Evolutionary conservation across 2,113 vertebrate species (phyloP).

Genomic region (Haemorhous mexicanus): DNA sequence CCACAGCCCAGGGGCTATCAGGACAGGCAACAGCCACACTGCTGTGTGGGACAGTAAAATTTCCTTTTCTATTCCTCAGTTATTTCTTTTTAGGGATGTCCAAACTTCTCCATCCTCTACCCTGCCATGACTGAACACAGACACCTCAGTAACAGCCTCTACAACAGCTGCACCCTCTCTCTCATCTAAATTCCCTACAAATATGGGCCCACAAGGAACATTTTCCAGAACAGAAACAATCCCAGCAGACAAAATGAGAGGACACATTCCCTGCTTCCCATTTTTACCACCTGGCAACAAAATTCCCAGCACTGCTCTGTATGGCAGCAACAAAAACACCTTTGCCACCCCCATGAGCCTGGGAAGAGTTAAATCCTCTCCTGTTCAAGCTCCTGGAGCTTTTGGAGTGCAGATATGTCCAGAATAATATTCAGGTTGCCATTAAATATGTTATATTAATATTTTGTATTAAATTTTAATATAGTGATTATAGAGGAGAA

Average conservation of each 20-base stretch:
- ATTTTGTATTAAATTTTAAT: constrained; percentile 70
- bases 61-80: background rate
- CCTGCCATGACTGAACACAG: background rate
- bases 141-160: background rate
- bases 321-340: background rate
- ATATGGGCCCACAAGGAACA: background rate
- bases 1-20: background rate
- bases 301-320: background rate
- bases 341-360: background rate
- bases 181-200: background rate
- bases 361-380: background rate
- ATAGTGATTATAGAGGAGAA: constrained; percentile 64
- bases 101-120: background rate
- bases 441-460: constrained; percentile 64
- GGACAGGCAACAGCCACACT: background rate
- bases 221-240: background rate
- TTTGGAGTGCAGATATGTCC: background rate
- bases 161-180: background rate
- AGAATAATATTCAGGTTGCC: background rate
- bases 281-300: background rate
- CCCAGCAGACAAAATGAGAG: background rate
- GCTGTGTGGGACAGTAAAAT: background rate
- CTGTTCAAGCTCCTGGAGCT: background rate
- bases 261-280: background rate
- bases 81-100: background rate